Evolutionary conservation across 1,140 invertebrate species (phyloP), one percentile per base, ranked within the genome.

Genomic region (Papilio machaon): DNA sequence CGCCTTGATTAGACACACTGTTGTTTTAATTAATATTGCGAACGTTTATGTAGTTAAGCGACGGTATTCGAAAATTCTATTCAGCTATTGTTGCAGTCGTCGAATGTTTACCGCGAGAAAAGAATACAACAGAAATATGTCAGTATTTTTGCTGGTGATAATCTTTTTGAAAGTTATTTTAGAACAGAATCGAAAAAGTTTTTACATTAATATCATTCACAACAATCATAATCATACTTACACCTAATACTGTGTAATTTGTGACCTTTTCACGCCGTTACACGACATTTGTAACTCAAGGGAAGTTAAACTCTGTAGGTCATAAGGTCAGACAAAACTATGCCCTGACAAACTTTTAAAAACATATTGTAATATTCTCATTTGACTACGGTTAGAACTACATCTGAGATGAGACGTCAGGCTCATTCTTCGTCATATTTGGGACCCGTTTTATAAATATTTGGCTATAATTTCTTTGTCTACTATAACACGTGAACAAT

Each of bases 1-100:
- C 46, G 73, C 46, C 43, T 75, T 75, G 73, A 74, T 74, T 74
- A 74, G 73, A 74, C 73, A 47, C 73, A 46, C 38, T 74, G 73
- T 74, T 47, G 46, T 74, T 74, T 74, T 74, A 74, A 74, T 74
- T 74, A 74, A 74, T 75, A 75, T 47, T 75, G 43, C 47, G 5
- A 23, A 75, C 46, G 46, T 47, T 75, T 49, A 49, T 11, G 70
- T 54, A 54, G 64, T 35, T 30, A 67, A 15, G 23, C 64, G 64
- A 67, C 54, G 54, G 64, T 67, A 35, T 46, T 73, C 17, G 11
- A 38, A 73, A 73, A 73, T 46, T 73, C 15, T 47, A 73, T 73
- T 17, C 7, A 67, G 23, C 64, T 67, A 13, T 67, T 35, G 64
- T 67, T 2, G 3, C 30, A 35, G 64, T 15, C 8, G 13, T 54